Base-by-base conservation (phyloP, 2,113 vertebrate species). In the Myotis davidii region DNA sequence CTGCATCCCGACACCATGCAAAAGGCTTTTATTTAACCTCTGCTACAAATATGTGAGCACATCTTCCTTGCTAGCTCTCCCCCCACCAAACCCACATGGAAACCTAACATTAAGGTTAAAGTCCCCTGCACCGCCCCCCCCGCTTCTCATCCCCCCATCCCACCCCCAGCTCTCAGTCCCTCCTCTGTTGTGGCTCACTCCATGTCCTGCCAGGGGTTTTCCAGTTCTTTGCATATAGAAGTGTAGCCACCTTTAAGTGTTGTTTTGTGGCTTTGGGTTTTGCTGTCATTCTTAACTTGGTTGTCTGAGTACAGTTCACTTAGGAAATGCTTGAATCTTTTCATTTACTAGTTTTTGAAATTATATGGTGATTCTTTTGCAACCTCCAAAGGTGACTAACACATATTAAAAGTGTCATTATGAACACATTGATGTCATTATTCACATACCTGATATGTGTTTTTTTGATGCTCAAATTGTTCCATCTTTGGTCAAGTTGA, bases 1-100 rank as follows among this genome's bases (percentile, higher is more conserved):
- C 12, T 6, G 3, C 5, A 2, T 12, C n/a, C 9, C 2, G 23
- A 25, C 23, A 12, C 34, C 27, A 7, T 6, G 11, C 32, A 1
- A 25, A 42, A 64, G 52, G 32, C 29, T 79, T 59, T 69, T 39
- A 17, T 42, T 73, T n/a, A 27, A 45, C 32, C 32, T 74, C 42
- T 23, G 50, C 59, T 56, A 3, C 12, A 74, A 13, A 54, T 9
- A 34, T n/a, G 25, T 29, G 64, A 86, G 67, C n/a, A 18, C 39
- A n/a, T 81, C 81, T 18, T 18, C 32, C 37, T 90, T 59, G 11
- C 81, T 81, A n/a, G 27, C 61, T 6, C 20, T 1, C 9, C 20
- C 13, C 37, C 45, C 45, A 10, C 8, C 45, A 52, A 72, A 61
- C 9, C 6, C 20, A 54, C 39, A 32, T 37, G 1, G 3, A 54